A percentile compares a stretch with the other conserved stretches of the same genome.
phyloP scores from a whole-genome alignment of 2,797 vertebrate species.

The Columba guinea region DNA sequence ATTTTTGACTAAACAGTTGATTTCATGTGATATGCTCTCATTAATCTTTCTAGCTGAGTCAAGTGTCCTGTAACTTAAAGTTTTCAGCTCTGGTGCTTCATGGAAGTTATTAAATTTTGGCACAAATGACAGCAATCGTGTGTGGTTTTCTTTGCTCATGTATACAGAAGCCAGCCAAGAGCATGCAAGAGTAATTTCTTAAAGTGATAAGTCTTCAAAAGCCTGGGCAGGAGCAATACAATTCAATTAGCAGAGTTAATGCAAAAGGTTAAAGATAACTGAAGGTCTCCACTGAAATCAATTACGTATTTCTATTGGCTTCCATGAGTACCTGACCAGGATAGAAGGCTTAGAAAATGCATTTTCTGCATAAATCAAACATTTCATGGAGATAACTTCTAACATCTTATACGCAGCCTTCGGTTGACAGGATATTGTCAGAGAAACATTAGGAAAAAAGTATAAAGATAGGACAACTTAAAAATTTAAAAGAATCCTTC shows the following conservation, averaged over 20 bases:
- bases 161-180: background rate
- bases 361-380: background rate
- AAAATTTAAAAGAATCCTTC: background rate
- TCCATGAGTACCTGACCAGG: background rate
- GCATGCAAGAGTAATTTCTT: background rate
- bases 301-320: background rate
- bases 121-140: background rate
- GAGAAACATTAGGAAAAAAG: background rate
- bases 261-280: background rate
- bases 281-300: background rate
- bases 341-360: background rate
- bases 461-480: background rate
- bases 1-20: background rate
- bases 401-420: background rate
- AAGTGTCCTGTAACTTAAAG: background rate
- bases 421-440: background rate
- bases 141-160: background rate
- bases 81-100: background rate
- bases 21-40: background rate
- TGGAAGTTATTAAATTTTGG: background rate
- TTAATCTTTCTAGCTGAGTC: background rate
- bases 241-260: conserved; percentile 22
- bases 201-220: conserved; percentile 33
- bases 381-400: background rate
- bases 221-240: background rate